Conservation (phyloP, 2,797 vertebrate genomes). For the Fistularia commersonii region DNA sequence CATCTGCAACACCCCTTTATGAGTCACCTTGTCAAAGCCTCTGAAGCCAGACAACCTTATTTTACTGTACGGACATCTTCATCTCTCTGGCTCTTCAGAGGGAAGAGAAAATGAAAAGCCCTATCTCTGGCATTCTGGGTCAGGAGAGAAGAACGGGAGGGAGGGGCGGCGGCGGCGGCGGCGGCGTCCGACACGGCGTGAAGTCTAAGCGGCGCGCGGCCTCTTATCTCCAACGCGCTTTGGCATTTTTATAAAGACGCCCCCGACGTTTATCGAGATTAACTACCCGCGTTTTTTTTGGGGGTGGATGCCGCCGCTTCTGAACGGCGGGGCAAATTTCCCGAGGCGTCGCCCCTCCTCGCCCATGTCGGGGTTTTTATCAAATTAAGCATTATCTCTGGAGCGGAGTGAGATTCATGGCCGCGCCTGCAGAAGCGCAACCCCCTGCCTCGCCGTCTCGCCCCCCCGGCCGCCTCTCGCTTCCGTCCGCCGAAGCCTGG, state of each 20-base stretch:
- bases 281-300: no score
- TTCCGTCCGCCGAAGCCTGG: slow-evolving; percentile 53
- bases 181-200: no score
- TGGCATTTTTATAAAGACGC: slow-evolving; percentile 53
- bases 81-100: slow-evolving; percentile 26
- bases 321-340: no score
- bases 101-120: slow-evolving; percentile 43
- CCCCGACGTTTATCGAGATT: slow-evolving; percentile 56
- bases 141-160: not conserved
- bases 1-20: slow-evolving; percentile 55
- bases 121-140: slow-evolving; percentile 13
- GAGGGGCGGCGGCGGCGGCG: slow-evolving; percentile 16
- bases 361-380: slow-evolving; percentile 60
- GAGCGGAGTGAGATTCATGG: no score
- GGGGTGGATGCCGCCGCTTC: no score
- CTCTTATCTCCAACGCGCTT: slow-evolving; percentile 45
- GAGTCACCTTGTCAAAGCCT: slow-evolving; percentile 66
- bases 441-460: slow-evolving; percentile 21
- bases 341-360: no score
- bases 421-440: slow-evolving; percentile 49
- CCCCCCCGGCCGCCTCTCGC: slow-evolving; percentile 42
- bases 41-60: slow-evolving; percentile 50
- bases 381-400: slow-evolving; percentile 50
- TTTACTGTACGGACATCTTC: slow-evolving; percentile 54
- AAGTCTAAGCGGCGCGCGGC: no score